phyloP scores from a whole-genome alignment of 2,797 vertebrate species.

The Helarctos malayanus region DNA sequence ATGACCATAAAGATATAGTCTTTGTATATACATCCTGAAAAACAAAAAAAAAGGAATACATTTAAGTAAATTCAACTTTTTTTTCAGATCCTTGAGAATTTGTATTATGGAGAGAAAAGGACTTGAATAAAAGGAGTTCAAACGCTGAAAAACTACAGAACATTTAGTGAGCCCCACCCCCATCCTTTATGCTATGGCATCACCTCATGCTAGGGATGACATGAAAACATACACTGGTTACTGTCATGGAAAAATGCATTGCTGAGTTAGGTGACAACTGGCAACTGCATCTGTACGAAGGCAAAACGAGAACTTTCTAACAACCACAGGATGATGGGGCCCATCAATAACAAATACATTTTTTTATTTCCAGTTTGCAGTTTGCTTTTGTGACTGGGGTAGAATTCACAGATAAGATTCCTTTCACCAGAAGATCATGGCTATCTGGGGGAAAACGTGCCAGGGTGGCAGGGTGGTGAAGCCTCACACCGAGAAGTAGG shows the following conservation, averaged over 20 bases:
- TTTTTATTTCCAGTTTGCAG: not conserved
- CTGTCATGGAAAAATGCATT: not conserved
- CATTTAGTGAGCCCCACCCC: not conserved
- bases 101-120: not conserved
- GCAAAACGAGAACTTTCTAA: not conserved
- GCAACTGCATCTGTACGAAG: not conserved
- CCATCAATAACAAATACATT: not conserved
- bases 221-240: not conserved
- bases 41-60: not conserved
- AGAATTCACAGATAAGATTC: not conserved
- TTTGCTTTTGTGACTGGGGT: not conserved
- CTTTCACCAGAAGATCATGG: not conserved
- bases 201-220: not conserved
- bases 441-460: not conserved
- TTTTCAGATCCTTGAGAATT: not conserved
- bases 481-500: not conserved
- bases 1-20: conserved; percentile 97
- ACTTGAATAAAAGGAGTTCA: conserved; percentile 13
- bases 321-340: not conserved
- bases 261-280: not conserved
- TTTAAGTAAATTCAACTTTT: not conserved
- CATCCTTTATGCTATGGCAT: too few species aligned
- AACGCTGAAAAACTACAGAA: not conserved
- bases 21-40: conserved; percentile 92
- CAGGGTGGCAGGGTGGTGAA: not conserved